Base-by-base conservation (phyloP, 2,888 invertebrate genomes). In the Carterocephalus palaemon region DNA sequence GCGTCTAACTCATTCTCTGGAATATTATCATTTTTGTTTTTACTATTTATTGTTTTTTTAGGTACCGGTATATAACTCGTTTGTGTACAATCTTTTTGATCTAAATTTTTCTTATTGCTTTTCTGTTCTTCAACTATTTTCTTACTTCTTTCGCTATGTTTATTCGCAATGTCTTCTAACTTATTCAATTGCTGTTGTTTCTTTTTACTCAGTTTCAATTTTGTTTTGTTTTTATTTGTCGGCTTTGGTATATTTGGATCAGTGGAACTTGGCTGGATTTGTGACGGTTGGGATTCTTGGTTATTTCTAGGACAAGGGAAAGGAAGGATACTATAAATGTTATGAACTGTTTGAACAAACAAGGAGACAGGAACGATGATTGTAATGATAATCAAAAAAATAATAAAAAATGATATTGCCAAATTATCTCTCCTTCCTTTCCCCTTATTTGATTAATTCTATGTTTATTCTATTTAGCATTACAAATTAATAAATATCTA, bases 291-390 rank as follows among this genome's bases (percentile, higher is more conserved):
- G 56, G 70, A 54, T 51, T 75, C 73, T 72, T 75, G 71, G 52
- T 56, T 49, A 52, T 64, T 65, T 77, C 86, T 86, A 84, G 33
- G 65, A 67, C 64, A 78, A 71, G 67, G 84, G 81, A 83, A 83
- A 85, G 84, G 84, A 83, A 80, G 83, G 80, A 56, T 55, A 48
- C 41, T n/a, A 60, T 67, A 62, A 56, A 47, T 52, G 39, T 50
- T 47, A 34, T 46, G 34, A 49, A 47, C 47, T 34, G 45, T 55
- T 38, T 56, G 51, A 58, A 73, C 83, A 86, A 86, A 86, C 76
- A 85, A 86, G 86, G 85, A 85, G 85, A 75, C 72, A 84, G 85
- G 86, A 86, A 75, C 48, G 47, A 38, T 31, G 38, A 51, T 48
- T 28, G 51, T 48, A n/a, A n/a, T n/a, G 29, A 17, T 50, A 55